Base-by-base conservation (phyloP, 2,113 vertebrate genomes). In the Hydrochoerus hydrochaeris region DNA sequence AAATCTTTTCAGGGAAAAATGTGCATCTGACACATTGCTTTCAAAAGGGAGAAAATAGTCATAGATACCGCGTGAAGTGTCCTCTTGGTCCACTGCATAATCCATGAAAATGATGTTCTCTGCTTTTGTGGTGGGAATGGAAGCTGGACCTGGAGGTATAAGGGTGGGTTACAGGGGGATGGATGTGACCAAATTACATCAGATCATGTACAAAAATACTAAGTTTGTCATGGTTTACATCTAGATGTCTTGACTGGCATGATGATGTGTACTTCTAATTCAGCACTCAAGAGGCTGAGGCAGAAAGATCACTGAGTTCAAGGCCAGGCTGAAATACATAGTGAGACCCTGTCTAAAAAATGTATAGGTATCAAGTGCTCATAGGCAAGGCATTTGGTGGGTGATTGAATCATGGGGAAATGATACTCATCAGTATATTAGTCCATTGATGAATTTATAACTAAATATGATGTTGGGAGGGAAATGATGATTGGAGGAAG, bases 1-100 rank as follows among this genome's bases (percentile, higher is more conserved):
- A 83, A 90, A n/a, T 54, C 19, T 60, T 85, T 91, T 86, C 57
- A 62, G 60, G 24, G 2, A 86, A 95, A 54, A 94, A 32, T 35
- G 67, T 73, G 22, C 52, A 58, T 57, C 13, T 46, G 26, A 93
- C 93, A 93, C 93, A 84, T 90, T 75, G 24, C 91, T 95, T 95
- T 62, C 22, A 75, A 94, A 85, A 78, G 60, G 17, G 44, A 78
- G 5, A 86, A 24, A 4, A 81, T 20, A n/a, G 77, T 75, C 44
- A 6, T 4, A 57, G 11, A 67, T 0, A 60, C 13, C 28, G 28
- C 11, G 67, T 2, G 26, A 1, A 46, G 1, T 24, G 22, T 83
- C 28, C 85, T 85, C 26, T 30, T 1, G n/a, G 41, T 24, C 9
- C 13, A 63, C 8, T 28, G 1, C 67, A 62, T 9, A 65, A 13